A percentile compares a stretch with the other conserved stretches of the same genome.
Evolutionary conservation across 2,888 invertebrate genomes (phyloP).

Genomic region (Eristalis tenax): DNA sequence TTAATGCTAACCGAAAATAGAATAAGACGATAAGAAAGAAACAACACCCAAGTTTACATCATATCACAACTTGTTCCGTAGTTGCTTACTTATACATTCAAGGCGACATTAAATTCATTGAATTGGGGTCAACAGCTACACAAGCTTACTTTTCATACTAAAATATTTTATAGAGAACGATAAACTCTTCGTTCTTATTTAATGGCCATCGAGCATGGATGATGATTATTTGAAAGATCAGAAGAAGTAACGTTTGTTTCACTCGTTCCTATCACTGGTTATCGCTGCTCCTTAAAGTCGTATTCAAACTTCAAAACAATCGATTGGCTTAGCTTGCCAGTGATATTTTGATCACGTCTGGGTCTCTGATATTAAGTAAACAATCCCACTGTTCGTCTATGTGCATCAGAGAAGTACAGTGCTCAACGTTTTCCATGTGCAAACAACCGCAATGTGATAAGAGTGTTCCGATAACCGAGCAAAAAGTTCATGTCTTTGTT

Average conservation of each 20-base stretch:
- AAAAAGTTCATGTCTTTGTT: not conserved
- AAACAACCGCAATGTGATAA: not conserved
- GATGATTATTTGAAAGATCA: not conserved
- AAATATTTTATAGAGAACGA: not conserved
- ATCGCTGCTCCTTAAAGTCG: no score
- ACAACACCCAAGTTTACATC: not conserved
- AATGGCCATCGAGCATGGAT: not conserved
- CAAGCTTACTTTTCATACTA: not conserved
- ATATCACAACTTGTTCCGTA: not conserved
- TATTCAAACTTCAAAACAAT: no score
- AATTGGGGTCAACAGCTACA: not conserved
- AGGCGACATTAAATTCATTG: not conserved
- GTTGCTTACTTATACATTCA: not conserved
- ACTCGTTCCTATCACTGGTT: no score
- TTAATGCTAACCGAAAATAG: not conserved
- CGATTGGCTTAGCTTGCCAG: no score
- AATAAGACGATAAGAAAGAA: not conserved
- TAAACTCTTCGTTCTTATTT: not conserved
- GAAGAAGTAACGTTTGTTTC: no score
- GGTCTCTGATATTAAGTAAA: not conserved
- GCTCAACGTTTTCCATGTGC: not conserved
- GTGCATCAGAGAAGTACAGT: not conserved
- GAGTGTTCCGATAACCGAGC: slow-evolving; percentile 19
- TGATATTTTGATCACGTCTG: not conserved
- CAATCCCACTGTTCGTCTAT: not conserved